Percentiles rank a stretch among this genome's conserved stretches.
These are phyloP conservation scores for Vollenhovia emeryi DNA, from an alignment of 1,140 invertebrate species.

Conservation along the genomic window DNA sequence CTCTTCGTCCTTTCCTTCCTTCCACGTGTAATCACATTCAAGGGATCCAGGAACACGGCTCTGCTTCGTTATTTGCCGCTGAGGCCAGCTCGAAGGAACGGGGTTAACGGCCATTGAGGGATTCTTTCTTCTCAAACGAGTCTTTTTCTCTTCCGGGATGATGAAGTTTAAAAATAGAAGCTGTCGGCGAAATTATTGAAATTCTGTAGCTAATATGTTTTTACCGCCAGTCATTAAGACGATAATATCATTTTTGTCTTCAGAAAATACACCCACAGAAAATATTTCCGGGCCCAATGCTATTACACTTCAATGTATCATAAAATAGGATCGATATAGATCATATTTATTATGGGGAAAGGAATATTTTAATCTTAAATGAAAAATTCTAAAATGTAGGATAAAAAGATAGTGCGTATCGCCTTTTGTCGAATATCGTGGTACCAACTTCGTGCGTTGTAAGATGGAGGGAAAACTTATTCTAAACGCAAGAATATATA, in stretches of 20 bases:
- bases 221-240: background rate
- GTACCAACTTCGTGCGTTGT: too few species aligned
- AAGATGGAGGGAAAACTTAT: too few species aligned
- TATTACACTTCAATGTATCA: too few species aligned
- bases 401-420: too few species aligned
- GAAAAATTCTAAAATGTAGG: too few species aligned
- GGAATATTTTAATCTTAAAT: too few species aligned
- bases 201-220: background rate
- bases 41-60: slow-evolving; percentile 57
- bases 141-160: slow-evolving; percentile 24
- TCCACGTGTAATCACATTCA: slow-evolving; percentile 68
- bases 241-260: background rate
- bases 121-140: background rate
- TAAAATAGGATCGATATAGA: too few species aligned
- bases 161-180: background rate
- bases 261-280: too few species aligned
- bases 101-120: slow-evolving; percentile 30
- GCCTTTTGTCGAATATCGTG: too few species aligned
- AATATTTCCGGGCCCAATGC: too few species aligned
- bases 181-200: background rate
- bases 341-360: too few species aligned
- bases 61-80: slow-evolving; percentile 61
- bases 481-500: too few species aligned
- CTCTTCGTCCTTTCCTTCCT: slow-evolving; percentile 50
- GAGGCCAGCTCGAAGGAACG: slow-evolving; percentile 46